A percentile compares a stretch with the other conserved stretches of the same genome.
These are phyloP conservation scores for Astropecten irregularis DNA, from an alignment of 53 echinoderm and acorn worm genomes.

Conservation along the genomic window DNA sequence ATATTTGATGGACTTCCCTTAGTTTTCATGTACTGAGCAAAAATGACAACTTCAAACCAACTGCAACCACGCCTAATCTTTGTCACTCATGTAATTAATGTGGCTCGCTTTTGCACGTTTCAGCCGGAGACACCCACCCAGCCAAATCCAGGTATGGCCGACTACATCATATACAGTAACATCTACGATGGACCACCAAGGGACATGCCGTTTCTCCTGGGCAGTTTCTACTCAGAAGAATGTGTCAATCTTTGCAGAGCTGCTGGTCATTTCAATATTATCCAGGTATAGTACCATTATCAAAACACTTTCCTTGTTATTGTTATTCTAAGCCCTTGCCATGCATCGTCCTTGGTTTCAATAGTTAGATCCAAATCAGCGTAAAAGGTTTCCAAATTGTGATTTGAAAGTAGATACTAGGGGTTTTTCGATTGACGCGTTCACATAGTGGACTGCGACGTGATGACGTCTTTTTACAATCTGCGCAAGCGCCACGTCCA, in stretches of 20 bases:
- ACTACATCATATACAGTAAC: constrained; percentile 42
- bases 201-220: constrained; percentile 64
- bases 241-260: constrained; percentile 56
- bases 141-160: constrained; percentile 58
- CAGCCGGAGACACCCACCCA: constrained; percentile 45
- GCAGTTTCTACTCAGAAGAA: constrained; percentile 66
- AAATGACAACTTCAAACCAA: no score
- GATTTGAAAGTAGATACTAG: no score
- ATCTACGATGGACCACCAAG: constrained; percentile 61
- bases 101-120: no score
- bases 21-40: no score
- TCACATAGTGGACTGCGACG: no score
- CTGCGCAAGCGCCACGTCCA: no score
- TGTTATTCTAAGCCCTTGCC: neutral
- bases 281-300: constrained; percentile 67
- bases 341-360: neutral
- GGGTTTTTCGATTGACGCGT: no score
- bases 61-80: no score
- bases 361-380: neutral
- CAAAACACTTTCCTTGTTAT: neutral
- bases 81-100: no score
- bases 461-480: no score
- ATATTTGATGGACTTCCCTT: no score
- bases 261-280: constrained; percentile 47
- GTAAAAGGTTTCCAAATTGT: no score